Evolutionary conservation across 2,113 vertebrate species (phyloP).

Genomic region (Hypanus sabinus): DNA sequence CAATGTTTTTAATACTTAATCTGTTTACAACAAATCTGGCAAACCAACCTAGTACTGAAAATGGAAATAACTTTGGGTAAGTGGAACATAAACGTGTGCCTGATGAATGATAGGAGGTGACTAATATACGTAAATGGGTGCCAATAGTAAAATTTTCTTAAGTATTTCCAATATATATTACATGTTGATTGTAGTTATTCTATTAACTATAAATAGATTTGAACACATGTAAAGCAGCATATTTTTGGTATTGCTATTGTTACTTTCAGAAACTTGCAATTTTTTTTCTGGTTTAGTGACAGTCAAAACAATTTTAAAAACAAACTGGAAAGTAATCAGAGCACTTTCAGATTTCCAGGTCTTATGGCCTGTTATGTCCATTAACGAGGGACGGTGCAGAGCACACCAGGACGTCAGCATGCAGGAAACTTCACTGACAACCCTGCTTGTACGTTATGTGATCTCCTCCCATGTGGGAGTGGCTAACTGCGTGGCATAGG

Average conservation of each 20-base stretch:
- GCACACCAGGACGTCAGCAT: too few species aligned
- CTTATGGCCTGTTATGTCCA: too few species aligned
- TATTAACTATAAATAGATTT: background rate
- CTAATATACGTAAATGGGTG: background rate
- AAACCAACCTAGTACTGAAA: background rate
- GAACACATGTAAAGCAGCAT: background rate
- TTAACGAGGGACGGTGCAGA: too few species aligned
- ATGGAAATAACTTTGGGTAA: background rate
- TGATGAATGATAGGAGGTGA: background rate
- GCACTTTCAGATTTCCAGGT: background rate
- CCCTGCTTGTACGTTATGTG: too few species aligned
- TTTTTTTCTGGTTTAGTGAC: background rate
- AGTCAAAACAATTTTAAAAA: background rate
- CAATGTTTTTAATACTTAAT: background rate
- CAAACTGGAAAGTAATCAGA: background rate
- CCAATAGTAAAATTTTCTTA: background rate
- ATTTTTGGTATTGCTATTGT: background rate
- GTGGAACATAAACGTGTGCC: background rate
- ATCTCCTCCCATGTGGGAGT: too few species aligned
- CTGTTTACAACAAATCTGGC: background rate
- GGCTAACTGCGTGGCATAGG: too few species aligned
- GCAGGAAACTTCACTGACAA: too few species aligned
- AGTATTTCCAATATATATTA: background rate
- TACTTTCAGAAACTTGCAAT: too few species aligned
- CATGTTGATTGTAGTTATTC: background rate